phyloP scores from a whole-genome alignment of 1,140 invertebrate genomes.

The Frieseomelitta varia region DNA sequence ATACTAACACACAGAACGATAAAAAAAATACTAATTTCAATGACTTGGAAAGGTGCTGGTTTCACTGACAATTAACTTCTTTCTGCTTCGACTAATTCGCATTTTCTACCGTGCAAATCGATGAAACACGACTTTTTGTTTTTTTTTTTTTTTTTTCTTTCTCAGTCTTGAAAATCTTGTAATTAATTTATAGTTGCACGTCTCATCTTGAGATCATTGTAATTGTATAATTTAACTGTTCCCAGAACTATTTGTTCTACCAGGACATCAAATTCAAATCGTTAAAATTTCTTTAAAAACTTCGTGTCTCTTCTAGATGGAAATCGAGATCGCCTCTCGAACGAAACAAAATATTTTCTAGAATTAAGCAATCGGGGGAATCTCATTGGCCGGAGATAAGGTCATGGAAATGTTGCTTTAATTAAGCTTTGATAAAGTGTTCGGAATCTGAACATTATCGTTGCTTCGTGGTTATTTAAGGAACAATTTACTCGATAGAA shows the following conservation, averaged over 20 bases:
- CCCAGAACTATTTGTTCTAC: too few relatives aligned
- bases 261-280: slow-evolving; percentile 9
- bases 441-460: neutral
- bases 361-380: neutral
- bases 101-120: slow-evolving; percentile 14
- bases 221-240: neutral
- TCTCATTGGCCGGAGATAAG: neutral
- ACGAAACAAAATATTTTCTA: neutral
- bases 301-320: neutral
- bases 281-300: slow-evolving; percentile 11
- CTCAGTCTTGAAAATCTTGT: neutral
- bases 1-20: neutral
- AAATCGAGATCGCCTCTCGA: neutral
- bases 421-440: neutral
- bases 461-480: neutral
- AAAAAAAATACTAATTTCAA: neutral
- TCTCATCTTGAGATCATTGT: too few relatives aligned
- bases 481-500: neutral
- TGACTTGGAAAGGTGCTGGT: neutral
- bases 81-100: slow-evolving; percentile 22
- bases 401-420: neutral
- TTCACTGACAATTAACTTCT: slow-evolving; percentile 14
- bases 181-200: too few relatives aligned
- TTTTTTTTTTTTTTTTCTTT: too few relatives aligned
- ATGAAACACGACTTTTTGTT: too few relatives aligned